Conservation (phyloP, 2,113 vertebrate species). For the Tragelaphus buxtoni region DNA sequence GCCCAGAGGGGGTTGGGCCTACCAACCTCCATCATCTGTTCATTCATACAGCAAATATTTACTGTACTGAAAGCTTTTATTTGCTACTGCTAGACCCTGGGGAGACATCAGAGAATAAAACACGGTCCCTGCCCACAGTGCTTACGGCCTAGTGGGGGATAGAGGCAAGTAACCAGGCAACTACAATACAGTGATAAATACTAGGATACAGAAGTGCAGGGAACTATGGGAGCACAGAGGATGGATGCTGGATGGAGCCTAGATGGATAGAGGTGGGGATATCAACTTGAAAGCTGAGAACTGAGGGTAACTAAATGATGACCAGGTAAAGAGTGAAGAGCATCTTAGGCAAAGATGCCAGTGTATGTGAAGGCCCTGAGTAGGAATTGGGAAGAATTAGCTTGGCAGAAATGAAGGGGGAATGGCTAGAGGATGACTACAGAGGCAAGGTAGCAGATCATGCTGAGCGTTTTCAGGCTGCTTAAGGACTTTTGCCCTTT, state of each 20-base stretch:
- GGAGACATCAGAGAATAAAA: conserved; percentile 64
- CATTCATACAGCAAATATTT: conserved; percentile 55
- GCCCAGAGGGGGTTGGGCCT: not conserved
- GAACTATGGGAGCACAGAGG: conserved; percentile 13
- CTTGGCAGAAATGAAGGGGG: not conserved
- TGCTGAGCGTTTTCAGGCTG: not conserved
- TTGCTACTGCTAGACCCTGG: conserved; percentile 55
- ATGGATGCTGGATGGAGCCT: not conserved
- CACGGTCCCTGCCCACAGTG: conserved; percentile 56
- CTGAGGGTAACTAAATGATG: not conserved
- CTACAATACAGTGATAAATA: conserved; percentile 29
- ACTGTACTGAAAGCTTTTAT: conserved; percentile 59
- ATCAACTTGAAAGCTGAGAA: not conserved
- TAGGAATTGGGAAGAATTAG: not conserved
- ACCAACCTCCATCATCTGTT: not conserved
- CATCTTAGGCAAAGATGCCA: not conserved
- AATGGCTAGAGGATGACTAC: not conserved
- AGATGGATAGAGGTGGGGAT: not conserved
- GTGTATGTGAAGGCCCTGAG: not conserved
- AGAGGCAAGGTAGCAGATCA: not conserved
- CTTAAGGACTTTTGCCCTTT: not conserved
- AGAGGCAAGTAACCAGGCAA: conserved; percentile 64
- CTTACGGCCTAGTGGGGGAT: conserved; percentile 38
- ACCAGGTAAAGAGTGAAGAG: not conserved
- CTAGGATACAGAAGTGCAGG: not conserved